Percentiles rank a stretch among this genome's conserved stretches.
Evolutionary conservation across 2,888 invertebrate species (phyloP).

Genomic region (Serripes groenlandicus): DNA sequence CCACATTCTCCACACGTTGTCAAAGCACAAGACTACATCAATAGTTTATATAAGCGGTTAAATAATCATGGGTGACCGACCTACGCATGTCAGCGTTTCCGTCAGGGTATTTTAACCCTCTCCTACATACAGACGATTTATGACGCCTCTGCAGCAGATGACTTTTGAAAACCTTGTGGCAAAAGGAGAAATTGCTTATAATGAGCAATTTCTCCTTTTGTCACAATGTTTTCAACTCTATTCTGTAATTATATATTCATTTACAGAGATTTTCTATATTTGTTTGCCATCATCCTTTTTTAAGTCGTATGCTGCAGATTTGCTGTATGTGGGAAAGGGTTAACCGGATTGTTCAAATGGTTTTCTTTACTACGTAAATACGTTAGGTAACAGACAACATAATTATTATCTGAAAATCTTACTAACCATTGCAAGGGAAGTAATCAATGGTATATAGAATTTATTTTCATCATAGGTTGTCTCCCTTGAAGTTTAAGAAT

Average conservation of each 20-base stretch:
- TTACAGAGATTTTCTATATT: background rate
- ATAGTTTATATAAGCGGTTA: too few relatives aligned
- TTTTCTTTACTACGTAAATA: background rate
- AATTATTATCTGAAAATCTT: background rate
- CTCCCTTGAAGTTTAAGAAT: background rate
- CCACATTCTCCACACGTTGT: too few relatives aligned
- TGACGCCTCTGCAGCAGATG: too few relatives aligned
- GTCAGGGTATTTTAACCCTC: too few relatives aligned
- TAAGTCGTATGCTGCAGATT: too few relatives aligned
- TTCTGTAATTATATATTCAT: background rate
- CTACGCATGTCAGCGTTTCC: too few relatives aligned
- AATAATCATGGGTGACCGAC: too few relatives aligned
- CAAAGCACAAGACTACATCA: too few relatives aligned
- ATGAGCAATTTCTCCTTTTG: background rate
- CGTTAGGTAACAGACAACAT: background rate
- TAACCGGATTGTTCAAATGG: background rate
- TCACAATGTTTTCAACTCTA: background rate
- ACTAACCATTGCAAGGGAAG: background rate
- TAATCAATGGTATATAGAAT: background rate
- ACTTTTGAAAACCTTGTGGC: background rate
- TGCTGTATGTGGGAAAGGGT: too few relatives aligned
- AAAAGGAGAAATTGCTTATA: background rate
- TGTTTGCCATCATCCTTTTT: too few relatives aligned
- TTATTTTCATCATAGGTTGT: background rate
- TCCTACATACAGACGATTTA: too few relatives aligned